Conservation (phyloP, 2,113 vertebrate species). For the Stegostoma tigrinum region DNA sequence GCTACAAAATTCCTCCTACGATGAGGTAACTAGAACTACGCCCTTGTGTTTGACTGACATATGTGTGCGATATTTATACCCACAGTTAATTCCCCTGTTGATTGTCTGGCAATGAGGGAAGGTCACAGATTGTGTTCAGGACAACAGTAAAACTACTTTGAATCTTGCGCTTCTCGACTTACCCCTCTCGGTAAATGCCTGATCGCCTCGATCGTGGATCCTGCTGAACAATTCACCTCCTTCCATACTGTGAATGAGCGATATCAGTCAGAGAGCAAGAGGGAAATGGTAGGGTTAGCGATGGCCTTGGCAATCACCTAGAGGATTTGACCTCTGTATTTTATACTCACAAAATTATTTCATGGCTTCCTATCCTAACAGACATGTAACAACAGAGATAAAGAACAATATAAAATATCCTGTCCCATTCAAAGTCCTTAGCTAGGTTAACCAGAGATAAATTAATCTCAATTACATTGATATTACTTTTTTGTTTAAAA, state of each 20-base stretch:
- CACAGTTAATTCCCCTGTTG: not conserved
- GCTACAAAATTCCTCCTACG: not conserved
- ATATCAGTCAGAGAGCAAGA: too few species aligned
- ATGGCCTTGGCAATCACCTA: not conserved
- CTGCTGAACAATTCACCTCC: slow-evolving; percentile 94
- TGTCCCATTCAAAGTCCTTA: not conserved
- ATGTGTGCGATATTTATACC: not conserved
- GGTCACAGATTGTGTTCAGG: not conserved
- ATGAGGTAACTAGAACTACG: not conserved
- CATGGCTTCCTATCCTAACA: not conserved
- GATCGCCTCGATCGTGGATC: slow-evolving; percentile 92
- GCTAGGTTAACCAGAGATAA: not conserved
- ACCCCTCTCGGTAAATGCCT: slow-evolving; percentile 98
- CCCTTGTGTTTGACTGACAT: not conserved
- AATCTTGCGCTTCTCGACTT: slow-evolving; percentile 41
- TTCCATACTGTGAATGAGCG: slow-evolving; percentile 71
- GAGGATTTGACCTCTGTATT: not conserved
- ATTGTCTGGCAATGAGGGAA: not conserved
- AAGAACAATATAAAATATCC: not conserved
- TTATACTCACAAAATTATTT: not conserved
- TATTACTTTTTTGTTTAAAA: not conserved
- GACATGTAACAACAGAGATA: not conserved
- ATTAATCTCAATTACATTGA: not conserved
- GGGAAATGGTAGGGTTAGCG: not conserved
- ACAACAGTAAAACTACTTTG: not conserved